Evolutionary conservation across 2,888 invertebrate genomes (phyloP).

Genomic region (Caenorhabditis angaria): DNA sequence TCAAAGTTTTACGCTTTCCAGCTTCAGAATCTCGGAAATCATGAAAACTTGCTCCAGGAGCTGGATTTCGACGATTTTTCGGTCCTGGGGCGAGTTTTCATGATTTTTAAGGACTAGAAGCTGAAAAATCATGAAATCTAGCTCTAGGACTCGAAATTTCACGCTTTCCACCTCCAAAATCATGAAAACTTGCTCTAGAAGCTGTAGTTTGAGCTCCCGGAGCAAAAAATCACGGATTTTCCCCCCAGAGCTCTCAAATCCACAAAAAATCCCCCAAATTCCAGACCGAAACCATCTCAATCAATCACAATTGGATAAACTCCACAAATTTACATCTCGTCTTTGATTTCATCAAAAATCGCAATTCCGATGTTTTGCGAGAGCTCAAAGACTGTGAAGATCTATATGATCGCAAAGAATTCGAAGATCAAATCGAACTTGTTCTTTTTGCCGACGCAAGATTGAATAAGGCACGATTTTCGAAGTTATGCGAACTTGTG

Average conservation of each 20-base stretch:
- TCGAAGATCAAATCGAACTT: slow-evolving; percentile 43
- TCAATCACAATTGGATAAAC: slow-evolving; percentile 98
- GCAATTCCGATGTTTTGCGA: slow-evolving; percentile 46
- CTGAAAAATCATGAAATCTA: too few species aligned
- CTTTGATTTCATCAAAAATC: slow-evolving; percentile 36
- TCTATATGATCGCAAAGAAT: slow-evolving; percentile 48
- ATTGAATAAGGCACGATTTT: slow-evolving; percentile 32
- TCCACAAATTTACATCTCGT: slow-evolving; percentile 79
- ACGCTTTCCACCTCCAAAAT: background rate
- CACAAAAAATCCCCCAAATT: background rate
- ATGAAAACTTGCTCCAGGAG: too few species aligned
- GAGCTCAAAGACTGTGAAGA: slow-evolving; percentile 53
- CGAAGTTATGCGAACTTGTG: slow-evolving; percentile 18
- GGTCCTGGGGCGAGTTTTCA: too few species aligned
- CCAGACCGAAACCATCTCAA: slow-evolving; percentile 88
- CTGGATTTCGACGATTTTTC: too few species aligned
- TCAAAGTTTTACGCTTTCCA: too few species aligned
- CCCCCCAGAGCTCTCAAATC: too few species aligned
- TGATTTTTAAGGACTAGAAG: background rate
- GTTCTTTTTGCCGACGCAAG: slow-evolving; percentile 56
- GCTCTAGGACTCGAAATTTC: too few species aligned
- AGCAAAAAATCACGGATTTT: too few species aligned
- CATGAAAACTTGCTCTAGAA: too few species aligned
- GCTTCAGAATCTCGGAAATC: too few species aligned
- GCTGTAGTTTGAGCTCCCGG: too few species aligned